phyloP scores from a whole-genome alignment of 2,113 vertebrate genomes.

The Sylvicapra grimmia region DNA sequence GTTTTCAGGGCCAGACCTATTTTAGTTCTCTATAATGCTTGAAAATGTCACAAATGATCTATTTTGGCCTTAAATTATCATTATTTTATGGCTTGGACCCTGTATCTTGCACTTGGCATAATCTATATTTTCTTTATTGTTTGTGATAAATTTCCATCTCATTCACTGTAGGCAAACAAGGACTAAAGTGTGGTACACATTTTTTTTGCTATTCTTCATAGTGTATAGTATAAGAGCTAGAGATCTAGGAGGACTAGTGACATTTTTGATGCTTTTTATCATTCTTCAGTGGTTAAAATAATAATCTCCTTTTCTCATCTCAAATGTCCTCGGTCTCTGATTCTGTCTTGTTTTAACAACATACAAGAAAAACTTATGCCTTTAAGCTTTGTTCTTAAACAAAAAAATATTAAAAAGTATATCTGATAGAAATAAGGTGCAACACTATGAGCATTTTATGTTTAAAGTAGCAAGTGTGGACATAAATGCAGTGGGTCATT shows the following conservation, averaged over 20 bases:
- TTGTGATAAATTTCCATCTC: not conserved
- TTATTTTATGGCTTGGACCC: not conserved
- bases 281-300: not conserved
- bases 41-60: not conserved
- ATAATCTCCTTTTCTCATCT: not conserved
- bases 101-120: not conserved
- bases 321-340: not conserved
- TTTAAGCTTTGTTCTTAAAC: not conserved
- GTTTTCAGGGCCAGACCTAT: not conserved
- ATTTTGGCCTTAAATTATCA: not conserved
- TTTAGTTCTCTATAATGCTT: not conserved
- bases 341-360: not conserved
- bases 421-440: not conserved
- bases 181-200: not conserved
- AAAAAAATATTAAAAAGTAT: not conserved
- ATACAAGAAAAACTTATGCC: not conserved
- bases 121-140: not conserved
- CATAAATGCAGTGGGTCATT: not conserved
- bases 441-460: not conserved
- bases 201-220: not conserved
- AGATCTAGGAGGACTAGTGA: not conserved
- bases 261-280: not conserved
- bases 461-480: not conserved
- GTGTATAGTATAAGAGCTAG: not conserved
- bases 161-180: not conserved